phyloP scores from a whole-genome alignment of 2,888 invertebrate species.

The Volucella zonaria region DNA sequence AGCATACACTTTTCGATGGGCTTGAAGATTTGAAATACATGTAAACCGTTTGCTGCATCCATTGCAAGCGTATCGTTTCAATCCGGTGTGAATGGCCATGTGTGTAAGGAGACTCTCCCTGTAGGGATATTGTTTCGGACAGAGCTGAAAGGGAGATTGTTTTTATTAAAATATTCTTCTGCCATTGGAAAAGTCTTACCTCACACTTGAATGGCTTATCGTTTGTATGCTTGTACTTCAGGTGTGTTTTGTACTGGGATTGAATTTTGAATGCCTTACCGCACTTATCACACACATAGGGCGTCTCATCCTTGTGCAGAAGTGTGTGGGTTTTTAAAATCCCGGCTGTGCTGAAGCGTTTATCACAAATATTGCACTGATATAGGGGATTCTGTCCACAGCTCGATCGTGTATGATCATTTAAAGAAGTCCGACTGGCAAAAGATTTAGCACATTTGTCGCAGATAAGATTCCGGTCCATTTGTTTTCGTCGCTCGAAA shows the following conservation, averaged over 20 bases:
- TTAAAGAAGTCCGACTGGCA: conserved; percentile 81
- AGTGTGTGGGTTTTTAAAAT: conserved; percentile 83
- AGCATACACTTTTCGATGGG: conserved; percentile 83
- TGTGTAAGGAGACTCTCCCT: conserved; percentile 84
- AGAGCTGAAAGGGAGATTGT: conserved; percentile 77
- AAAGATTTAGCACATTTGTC: conserved; percentile 82
- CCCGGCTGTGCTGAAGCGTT: conserved; percentile 82
- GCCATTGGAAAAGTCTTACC: conserved; percentile 75
- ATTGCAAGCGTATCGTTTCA: conserved; percentile 83
- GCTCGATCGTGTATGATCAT: conserved; percentile 82
- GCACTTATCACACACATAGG: conserved; percentile 80
- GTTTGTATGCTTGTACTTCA: conserved; percentile 83
- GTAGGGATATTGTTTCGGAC: conserved; percentile 83
- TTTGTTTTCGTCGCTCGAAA: conserved; percentile 76
- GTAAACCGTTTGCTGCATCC: conserved; percentile 84
- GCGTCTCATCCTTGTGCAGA: conserved; percentile 82
- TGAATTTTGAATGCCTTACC: conserved; percentile 81
- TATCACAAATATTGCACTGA: conserved; percentile 81
- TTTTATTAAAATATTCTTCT: neutral
- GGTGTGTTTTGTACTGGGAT: conserved; percentile 81
- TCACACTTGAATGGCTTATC: conserved; percentile 84
- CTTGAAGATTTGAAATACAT: conserved; percentile 83
- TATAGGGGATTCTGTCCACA: conserved; percentile 82
- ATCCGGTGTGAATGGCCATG: conserved; percentile 83
- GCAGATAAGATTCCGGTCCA: conserved; percentile 80